phyloP scores from a whole-genome alignment of 2,888 invertebrate genomes.

The Stratiomys singularior region DNA sequence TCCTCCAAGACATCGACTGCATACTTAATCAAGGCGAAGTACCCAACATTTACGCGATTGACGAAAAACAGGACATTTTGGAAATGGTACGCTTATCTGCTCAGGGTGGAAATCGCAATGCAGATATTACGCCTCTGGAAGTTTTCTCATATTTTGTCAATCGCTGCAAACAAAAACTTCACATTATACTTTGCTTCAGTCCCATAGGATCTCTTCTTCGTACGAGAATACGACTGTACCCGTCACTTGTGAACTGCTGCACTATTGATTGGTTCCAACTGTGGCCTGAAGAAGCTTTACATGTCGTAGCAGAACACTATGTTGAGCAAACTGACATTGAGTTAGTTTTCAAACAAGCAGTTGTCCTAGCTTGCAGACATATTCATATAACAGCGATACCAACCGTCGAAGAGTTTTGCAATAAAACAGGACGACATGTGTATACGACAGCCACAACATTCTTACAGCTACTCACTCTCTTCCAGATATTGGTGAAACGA shows the following conservation, averaged over 20 bases:
- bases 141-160: conserved; percentile 87
- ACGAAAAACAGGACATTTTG: conserved; percentile 82
- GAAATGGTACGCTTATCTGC: conserved; percentile 77
- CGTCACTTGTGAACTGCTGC: conserved; percentile 90
- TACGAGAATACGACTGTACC: conserved; percentile 84
- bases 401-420: conserved; percentile 72
- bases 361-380: conserved; percentile 85
- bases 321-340: conserved; percentile 74
- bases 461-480: conserved; percentile 84
- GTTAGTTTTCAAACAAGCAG: conserved; percentile 70
- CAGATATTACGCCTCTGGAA: conserved; percentile 83
- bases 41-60: conserved; percentile 86
- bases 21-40: conserved; percentile 89
- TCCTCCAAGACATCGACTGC: conserved; percentile 89
- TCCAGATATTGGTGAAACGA: conserved; percentile 77
- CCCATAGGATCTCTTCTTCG: conserved; percentile 86
- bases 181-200: conserved; percentile 80
- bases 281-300: conserved; percentile 86
- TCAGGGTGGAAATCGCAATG: conserved; percentile 84
- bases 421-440: conserved; percentile 75
- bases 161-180: conserved; percentile 81
- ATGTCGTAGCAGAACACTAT: conserved; percentile 82
- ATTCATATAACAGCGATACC: conserved; percentile 84
- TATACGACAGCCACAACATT: conserved; percentile 93
- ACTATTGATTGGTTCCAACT: conserved; percentile 94